Evolutionary conservation across 2,113 vertebrate species (phyloP).

Genomic region (Pachypanchax playfairii): DNA sequence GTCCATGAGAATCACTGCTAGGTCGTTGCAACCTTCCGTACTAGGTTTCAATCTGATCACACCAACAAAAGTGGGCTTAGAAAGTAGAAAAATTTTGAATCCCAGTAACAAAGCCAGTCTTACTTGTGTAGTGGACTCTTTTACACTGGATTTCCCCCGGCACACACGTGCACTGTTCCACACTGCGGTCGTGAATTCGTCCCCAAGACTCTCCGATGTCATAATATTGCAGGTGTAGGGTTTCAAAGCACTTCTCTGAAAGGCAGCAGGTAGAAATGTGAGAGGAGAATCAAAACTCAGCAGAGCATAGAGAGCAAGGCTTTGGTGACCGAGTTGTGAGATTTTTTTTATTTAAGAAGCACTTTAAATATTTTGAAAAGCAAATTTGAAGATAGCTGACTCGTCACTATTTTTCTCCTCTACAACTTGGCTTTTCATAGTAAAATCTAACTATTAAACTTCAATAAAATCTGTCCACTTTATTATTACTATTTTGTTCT

Average conservation of each 20-base stretch:
- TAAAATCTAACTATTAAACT: too few relatives aligned
- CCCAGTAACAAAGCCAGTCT: conserved; percentile 13
- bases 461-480: too few relatives aligned
- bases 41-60: conserved; percentile 17
- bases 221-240: conserved; percentile 82
- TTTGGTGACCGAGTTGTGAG: background rate
- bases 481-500: too few relatives aligned
- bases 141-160: conserved; percentile 69
- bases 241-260: conserved; percentile 90
- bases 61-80: conserved; percentile 19
- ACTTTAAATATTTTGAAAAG: background rate
- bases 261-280: conserved; percentile 38
- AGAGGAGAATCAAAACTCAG: conserved; percentile 42
- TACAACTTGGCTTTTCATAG: too few relatives aligned
- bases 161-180: conserved; percentile 85
- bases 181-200: conserved; percentile 80
- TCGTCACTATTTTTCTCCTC: too few relatives aligned
- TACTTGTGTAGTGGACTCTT: conserved; percentile 80
- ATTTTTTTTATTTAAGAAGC: background rate
- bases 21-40: background rate
- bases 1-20: background rate
- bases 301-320: conserved; percentile 9
- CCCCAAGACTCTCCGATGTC: conserved; percentile 85
- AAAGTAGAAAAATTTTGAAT: background rate
- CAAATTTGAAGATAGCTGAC: too few relatives aligned